These are phyloP conservation scores for Tenebrosternarchus preto DNA, from an alignment of 2,113 vertebrate genomes.

Conservation along the genomic window DNA sequence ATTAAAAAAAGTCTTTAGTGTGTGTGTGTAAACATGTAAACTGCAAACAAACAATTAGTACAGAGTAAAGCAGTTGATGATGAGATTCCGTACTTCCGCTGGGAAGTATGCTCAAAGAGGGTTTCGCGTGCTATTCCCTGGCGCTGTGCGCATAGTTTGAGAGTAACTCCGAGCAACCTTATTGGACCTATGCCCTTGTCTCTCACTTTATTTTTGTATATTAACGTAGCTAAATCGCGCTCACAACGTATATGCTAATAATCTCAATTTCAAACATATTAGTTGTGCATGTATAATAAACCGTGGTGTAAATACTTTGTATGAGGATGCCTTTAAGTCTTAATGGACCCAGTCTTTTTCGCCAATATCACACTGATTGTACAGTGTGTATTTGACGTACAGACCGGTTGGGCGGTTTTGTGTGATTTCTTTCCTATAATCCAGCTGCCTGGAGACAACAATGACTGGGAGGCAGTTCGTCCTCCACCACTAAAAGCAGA, in stretches of 20 bases:
- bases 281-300: neutral
- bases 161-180: neutral
- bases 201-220: neutral
- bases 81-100: neutral
- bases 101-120: neutral
- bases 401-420: neutral
- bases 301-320: neutral
- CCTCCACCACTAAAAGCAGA: neutral
- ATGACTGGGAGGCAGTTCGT: neutral
- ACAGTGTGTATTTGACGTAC: neutral
- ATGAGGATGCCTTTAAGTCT: neutral
- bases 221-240: neutral
- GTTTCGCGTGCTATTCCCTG: neutral
- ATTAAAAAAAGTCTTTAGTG: no score
- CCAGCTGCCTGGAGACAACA: neutral
- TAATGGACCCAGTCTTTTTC: neutral
- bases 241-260: neutral
- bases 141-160: neutral
- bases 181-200: neutral
- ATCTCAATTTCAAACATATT: neutral
- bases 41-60: neutral
- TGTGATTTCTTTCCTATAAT: neutral
- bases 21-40: no score
- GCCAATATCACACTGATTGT: neutral
- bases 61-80: neutral